A percentile compares a stretch with the other conserved stretches of the same genome.
Evolutionary conservation across 2,113 vertebrate genomes (phyloP).

Genomic region (Globicephala melas): DNA sequence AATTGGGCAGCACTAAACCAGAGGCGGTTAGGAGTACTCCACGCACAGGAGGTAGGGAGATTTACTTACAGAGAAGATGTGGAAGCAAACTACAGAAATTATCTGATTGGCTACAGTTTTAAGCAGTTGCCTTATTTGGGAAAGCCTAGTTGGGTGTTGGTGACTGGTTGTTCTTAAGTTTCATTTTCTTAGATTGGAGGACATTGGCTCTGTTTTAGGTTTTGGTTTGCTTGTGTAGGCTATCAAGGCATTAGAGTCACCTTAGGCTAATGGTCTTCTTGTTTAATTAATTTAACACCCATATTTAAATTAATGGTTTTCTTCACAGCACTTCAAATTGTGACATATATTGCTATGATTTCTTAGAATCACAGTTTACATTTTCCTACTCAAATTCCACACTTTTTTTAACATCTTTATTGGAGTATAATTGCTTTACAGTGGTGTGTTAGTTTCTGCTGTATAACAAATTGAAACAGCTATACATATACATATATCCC

Average conservation of each 20-base stretch:
- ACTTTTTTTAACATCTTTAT: too few relatives aligned
- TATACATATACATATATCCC: too few relatives aligned
- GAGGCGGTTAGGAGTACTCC: background rate
- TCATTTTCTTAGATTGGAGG: background rate
- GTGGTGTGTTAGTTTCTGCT: too few relatives aligned
- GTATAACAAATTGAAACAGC: too few relatives aligned
- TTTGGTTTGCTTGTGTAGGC: background rate
- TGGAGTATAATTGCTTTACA: too few relatives aligned
- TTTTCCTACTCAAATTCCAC: background rate
- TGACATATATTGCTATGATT: background rate
- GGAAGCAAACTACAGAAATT: background rate
- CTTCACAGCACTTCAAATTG: background rate
- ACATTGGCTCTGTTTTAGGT: background rate
- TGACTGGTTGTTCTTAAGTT: background rate
- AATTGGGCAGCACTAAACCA: background rate
- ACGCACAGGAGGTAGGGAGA: background rate
- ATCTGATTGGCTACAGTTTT: background rate
- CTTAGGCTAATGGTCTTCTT: background rate
- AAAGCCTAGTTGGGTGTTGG: background rate
- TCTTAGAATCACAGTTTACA: background rate
- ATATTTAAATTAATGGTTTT: slow-evolving; percentile 18
- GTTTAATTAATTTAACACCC: background rate
- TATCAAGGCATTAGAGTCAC: background rate
- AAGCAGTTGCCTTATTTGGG: background rate
- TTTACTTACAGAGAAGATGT: background rate